Evolutionary conservation across 2,888 invertebrate species (phyloP).

Genomic region (Cantharis flavilabris): DNA sequence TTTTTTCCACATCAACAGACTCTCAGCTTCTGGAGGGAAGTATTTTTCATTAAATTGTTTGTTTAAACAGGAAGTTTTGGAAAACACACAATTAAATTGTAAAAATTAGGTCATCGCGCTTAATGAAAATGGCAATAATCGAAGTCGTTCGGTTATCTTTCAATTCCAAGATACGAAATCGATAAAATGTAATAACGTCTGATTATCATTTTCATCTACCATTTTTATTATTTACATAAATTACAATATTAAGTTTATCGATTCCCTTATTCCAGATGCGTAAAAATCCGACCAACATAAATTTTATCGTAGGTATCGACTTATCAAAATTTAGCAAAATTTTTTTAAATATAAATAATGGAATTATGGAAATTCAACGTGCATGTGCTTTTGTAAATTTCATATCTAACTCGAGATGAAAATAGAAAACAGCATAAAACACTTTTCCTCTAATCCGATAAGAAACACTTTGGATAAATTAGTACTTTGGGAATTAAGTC

Average conservation of each 20-base stretch:
- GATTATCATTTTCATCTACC: not conserved
- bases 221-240: not conserved
- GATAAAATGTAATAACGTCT: not conserved
- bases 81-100: not conserved
- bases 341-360: not conserved
- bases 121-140: not conserved
- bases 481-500: constrained; percentile 38
- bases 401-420: not conserved
- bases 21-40: not conserved
- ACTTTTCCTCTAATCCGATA: constrained; percentile 35
- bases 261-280: not conserved
- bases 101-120: not conserved
- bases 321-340: not conserved
- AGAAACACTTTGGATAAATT: constrained; percentile 35
- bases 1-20: not conserved
- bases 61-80: not conserved
- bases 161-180: not conserved
- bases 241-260: not conserved
- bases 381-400: not conserved
- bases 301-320: not conserved
- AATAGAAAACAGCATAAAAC: constrained; percentile 23
- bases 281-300: not conserved
- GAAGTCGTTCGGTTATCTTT: not conserved
- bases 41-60: not conserved
- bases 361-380: constrained; percentile 1